Conservation (phyloP, 2,797 vertebrate species). For the Arnoldichthys spilopterus region DNA sequence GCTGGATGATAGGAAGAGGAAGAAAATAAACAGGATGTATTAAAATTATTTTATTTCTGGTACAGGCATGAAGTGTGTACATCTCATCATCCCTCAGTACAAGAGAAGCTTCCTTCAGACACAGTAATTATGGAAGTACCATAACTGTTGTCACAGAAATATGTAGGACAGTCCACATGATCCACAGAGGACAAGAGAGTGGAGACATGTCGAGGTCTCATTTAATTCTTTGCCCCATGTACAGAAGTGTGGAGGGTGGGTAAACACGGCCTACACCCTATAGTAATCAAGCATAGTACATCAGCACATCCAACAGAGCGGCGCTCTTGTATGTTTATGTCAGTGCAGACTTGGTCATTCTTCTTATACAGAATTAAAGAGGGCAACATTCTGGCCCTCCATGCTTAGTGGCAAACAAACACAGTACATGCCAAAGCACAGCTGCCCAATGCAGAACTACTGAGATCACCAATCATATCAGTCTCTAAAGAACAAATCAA, state of each 20-base stretch:
- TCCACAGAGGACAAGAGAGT: constrained; percentile 61
- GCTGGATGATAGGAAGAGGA: background rate
- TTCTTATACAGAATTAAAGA: constrained; percentile 58
- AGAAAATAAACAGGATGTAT: constrained; percentile 64
- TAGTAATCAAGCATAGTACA: constrained; percentile 36
- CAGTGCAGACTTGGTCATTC: constrained; percentile 81
- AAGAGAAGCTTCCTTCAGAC: constrained; percentile 70
- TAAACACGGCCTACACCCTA: constrained; percentile 30
- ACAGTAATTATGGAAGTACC: constrained; percentile 69
- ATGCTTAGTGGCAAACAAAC: constrained; percentile 69
- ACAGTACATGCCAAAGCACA: constrained; percentile 71
- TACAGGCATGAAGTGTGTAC: constrained; percentile 78
- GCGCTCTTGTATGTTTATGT: constrained; percentile 62
- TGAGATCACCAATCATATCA: constrained; percentile 62
- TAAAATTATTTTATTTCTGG: constrained; percentile 84
- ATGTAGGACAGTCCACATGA: constrained; percentile 47
- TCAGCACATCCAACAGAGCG: constrained; percentile 42
- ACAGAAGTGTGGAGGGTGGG: constrained; percentile 26
- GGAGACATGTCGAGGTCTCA: background rate
- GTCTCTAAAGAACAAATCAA: constrained; percentile 51
- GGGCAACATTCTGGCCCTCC: constrained; percentile 62
- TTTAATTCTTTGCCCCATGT: constrained; percentile 25
- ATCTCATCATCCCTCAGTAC: constrained; percentile 72
- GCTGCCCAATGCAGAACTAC: constrained; percentile 62
- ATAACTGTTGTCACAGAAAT: constrained; percentile 50